Evolutionary conservation across 1,140 invertebrate species (phyloP), one percentile per base, ranked within the genome.

Genomic region (Zaprionus capensis): DNA sequence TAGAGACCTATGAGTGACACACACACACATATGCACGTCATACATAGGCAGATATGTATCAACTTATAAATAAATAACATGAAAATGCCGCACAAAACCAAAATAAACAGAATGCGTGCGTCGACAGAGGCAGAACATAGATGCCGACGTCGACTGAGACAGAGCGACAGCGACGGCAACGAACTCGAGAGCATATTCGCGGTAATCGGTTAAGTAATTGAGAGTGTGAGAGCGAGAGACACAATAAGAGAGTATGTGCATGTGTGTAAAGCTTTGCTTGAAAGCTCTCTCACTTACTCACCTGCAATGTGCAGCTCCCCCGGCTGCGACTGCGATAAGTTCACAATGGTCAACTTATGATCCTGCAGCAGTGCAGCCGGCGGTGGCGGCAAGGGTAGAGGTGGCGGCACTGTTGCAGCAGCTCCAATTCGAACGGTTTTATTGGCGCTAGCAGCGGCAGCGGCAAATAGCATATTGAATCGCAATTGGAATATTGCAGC

Each of bases 391-490:
- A 63, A 17, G 67, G 78, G 58, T 61, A 69, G 44, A 31, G 82
- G 72, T 38, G 85, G 75, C 44, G 78, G 78, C 71, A 81, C 66
- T 53, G 73, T 67, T 51, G 58, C 44, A 34, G 70, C 44, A 34
- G 70, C 51, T 9, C 71, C 66, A 46, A 77, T 58, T 31, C 78
- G 58, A 51, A 74, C 72, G 53, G 67, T 64, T 64, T 59, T 64
- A 24, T 81, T 76, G 31, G 69, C 59, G 76, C 56, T 76, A 24
- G 28, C 55, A 65, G 85, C 86, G 36, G 67, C 67, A 34, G 79
- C 64, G 64, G 81, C 76, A 63, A 92, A 91, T 51, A 92, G 62
- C 91, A 92, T 92, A 64, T 76, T 83, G 62, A 85, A 81, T 62
- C 81, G 82, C 77, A 87, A 73, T 80, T 78, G 79, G 11, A 58